Evolutionary conservation across 2,113 vertebrate genomes (phyloP).

Genomic region (Alethe castanea): DNA sequence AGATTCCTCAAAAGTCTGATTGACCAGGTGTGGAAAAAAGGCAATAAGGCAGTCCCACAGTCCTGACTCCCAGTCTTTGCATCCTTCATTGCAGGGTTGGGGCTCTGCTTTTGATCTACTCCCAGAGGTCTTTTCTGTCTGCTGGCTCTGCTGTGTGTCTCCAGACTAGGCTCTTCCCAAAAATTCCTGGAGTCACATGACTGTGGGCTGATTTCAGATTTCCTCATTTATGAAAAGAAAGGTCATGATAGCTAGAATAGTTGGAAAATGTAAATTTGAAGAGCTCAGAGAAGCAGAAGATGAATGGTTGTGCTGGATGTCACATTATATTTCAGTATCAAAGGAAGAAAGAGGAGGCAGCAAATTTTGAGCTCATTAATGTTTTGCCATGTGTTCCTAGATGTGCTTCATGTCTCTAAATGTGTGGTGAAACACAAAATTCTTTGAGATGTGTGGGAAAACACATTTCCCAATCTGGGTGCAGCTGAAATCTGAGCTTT

Average conservation of each 20-base stretch:
- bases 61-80: neutral
- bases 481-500: neutral
- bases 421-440: neutral
- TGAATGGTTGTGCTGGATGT: neutral
- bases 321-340: neutral
- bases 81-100: fast-evolving
- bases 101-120: neutral
- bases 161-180: neutral
- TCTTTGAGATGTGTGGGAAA: neutral
- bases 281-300: neutral
- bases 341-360: neutral
- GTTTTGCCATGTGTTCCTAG: neutral
- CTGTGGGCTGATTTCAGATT: neutral
- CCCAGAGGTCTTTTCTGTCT: neutral
- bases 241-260: neutral
- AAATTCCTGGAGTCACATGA: fast-evolving
- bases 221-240: neutral
- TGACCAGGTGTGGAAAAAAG: neutral
- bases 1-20: neutral
- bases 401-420: neutral
- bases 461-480: neutral
- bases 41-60: fast-evolving
- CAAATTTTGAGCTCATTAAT: neutral
- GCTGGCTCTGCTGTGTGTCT: neutral
- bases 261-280: neutral